Evolutionary conservation across 2,888 invertebrate genomes (phyloP).

Genomic region (Stenurella melanura): DNA sequence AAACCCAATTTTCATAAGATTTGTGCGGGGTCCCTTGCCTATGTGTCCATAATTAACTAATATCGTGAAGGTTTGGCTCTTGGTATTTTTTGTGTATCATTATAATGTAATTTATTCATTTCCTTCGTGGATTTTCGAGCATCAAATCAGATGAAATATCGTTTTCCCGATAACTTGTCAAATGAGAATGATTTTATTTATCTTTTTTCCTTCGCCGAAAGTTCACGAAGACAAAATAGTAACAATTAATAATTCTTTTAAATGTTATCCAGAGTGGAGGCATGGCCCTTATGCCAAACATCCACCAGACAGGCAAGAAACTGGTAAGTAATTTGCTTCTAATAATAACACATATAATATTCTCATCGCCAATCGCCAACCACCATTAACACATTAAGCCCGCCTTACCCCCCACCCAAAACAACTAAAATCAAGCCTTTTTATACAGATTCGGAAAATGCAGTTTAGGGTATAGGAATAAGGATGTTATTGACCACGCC

Average conservation of each 20-base stretch:
- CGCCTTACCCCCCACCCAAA: too few relatives aligned
- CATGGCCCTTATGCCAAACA: conserved; percentile 3
- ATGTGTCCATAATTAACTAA: too few relatives aligned
- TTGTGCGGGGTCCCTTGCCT: too few relatives aligned
- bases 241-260: neutral
- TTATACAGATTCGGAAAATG: too few relatives aligned
- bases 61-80: neutral
- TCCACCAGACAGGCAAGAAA: neutral
- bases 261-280: neutral
- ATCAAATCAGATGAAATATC: neutral
- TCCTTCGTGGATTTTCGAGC: neutral
- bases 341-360: neutral
- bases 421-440: too few relatives aligned
- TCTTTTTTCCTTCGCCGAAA: neutral
- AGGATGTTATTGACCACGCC: too few relatives aligned
- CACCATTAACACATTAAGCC: neutral
- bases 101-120: neutral
- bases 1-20: too few relatives aligned
- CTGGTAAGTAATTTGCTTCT: neutral
- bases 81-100: neutral
- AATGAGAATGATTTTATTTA: neutral
- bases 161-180: neutral
- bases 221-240: neutral
- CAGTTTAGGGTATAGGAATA: too few relatives aligned
- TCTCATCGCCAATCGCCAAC: neutral